Conservation (phyloP, 2,797 vertebrate species). For the Acanthurus tractus region DNA sequence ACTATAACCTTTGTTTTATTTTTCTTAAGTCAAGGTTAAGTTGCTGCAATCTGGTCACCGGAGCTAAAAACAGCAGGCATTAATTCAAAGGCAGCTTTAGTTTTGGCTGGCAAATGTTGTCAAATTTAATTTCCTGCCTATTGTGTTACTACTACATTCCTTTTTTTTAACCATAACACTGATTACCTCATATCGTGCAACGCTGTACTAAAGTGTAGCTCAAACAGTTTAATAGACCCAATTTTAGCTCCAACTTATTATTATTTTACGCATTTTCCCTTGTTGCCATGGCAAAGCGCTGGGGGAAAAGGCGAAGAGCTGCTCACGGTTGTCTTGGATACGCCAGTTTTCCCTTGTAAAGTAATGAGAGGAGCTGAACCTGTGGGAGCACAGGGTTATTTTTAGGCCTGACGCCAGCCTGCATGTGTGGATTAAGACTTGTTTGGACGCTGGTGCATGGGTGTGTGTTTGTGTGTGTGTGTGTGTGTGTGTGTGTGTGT, state of each 20-base stretch:
- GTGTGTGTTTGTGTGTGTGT: background rate
- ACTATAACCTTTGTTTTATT: too few species aligned
- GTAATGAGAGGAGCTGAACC: conserved; percentile 85
- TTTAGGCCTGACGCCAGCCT: conserved; percentile 83
- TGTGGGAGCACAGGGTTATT: conserved; percentile 84
- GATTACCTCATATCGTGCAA: conserved; percentile 22
- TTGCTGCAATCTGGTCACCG: background rate
- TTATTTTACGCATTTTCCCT: conserved; percentile 85
- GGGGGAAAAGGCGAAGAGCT: conserved; percentile 60
- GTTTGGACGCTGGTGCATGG: conserved; percentile 66
- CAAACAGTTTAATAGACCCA: conserved; percentile 59
- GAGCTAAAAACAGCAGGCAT: conserved; percentile 3
- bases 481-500: conserved; percentile 2
- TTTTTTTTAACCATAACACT: background rate
- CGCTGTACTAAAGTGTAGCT: conserved; percentile 32
- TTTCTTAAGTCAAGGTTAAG: background rate
- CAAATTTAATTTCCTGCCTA: conserved; percentile 33
- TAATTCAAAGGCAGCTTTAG: background rate
- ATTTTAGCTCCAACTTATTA: conserved; percentile 76
- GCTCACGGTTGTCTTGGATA: conserved; percentile 88
- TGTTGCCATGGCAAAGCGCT: conserved; percentile 84
- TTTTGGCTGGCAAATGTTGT: conserved; percentile 2
- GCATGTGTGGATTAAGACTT: conserved; percentile 76
- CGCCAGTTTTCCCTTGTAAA: conserved; percentile 83
- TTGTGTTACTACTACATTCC: conserved; percentile 7